phyloP scores from a whole-genome alignment of 2,888 invertebrate genomes.

The Xestobium rufovillosum region DNA sequence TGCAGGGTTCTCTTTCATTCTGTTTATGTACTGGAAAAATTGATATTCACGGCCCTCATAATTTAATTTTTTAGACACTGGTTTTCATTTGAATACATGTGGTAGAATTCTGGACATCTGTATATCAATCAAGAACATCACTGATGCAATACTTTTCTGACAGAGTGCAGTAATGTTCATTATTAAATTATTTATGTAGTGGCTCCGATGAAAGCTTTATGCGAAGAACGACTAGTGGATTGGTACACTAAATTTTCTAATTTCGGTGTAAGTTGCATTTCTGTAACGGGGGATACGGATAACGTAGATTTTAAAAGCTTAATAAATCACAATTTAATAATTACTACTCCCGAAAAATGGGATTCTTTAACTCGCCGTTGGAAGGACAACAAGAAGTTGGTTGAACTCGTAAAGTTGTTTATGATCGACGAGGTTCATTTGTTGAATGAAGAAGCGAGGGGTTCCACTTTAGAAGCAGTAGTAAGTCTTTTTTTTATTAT shows the following conservation, averaged over 20 bases:
- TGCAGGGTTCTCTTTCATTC: too few species aligned
- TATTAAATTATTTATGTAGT: constrained; percentile 47
- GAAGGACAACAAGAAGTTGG: constrained; percentile 57
- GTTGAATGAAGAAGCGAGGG: constrained; percentile 61
- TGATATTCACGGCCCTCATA: too few species aligned
- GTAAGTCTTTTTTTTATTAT: constrained; percentile 41
- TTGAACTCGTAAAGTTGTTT: constrained; percentile 57
- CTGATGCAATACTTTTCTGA: too few species aligned
- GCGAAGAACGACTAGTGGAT: constrained; percentile 62
- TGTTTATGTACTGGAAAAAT: too few species aligned
- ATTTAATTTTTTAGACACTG: too few species aligned
- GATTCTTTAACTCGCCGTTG: constrained; percentile 70
- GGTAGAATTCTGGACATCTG: too few species aligned
- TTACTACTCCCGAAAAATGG: constrained; percentile 83
- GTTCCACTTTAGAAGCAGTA: constrained; percentile 71
- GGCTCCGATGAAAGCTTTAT: constrained; percentile 74
- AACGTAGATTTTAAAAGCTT: constrained; percentile 48
- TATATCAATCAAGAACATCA: too few species aligned
- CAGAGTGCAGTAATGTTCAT: too few species aligned
- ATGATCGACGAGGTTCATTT: constrained; percentile 75
- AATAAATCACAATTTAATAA: constrained; percentile 51
- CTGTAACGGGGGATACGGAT: constrained; percentile 73
- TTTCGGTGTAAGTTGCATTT: constrained; percentile 56
- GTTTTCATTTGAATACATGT: too few species aligned
- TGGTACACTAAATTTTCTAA: constrained; percentile 64